Percentiles rank a stretch among this genome's conserved stretches.
These are phyloP conservation scores for Lacanobia wlatinum DNA, from an alignment of 2,888 invertebrate genomes.

Conservation along the genomic window DNA sequence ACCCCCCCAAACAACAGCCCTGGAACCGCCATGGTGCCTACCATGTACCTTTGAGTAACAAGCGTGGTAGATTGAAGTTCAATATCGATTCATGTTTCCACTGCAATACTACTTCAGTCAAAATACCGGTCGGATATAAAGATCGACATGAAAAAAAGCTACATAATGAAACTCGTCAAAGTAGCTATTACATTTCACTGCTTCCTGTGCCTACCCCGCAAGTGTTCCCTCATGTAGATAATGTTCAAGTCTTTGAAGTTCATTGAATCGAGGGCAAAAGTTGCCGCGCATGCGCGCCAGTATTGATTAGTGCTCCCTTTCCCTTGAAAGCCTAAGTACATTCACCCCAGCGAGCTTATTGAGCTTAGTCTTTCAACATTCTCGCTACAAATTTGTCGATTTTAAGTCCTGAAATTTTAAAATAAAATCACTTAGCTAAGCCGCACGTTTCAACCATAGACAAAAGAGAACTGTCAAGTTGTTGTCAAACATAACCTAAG, in stretches of 20 bases:
- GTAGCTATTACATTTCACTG: not conserved
- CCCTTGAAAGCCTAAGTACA: not conserved
- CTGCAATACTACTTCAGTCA: too few relatives aligned
- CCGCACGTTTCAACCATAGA: constrained; percentile 54
- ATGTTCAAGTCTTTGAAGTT: constrained; percentile 47
- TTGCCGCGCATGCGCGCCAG: constrained; percentile 69
- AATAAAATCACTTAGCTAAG: not conserved
- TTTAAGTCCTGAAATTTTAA: not conserved
- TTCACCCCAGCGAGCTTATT: constrained; percentile 5
- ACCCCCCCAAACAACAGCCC: too few relatives aligned
- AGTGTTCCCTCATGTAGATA: constrained; percentile 25
- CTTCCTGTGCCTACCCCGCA: not conserved
- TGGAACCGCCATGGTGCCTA: too few relatives aligned
- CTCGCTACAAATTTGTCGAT: constrained; percentile 26
- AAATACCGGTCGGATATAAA: too few relatives aligned
- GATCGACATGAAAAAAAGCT: not conserved
- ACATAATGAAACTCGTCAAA: not conserved
- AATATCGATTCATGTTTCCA: too few relatives aligned
- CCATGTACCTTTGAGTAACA: too few relatives aligned
- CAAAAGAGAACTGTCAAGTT: constrained; percentile 62
- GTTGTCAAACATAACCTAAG: constrained; percentile 70
- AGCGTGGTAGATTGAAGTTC: too few relatives aligned
- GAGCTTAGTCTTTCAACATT: constrained; percentile 16
- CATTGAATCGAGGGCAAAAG: constrained; percentile 5
- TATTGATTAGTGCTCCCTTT: constrained; percentile 70